Conservation (phyloP, 2,113 vertebrate species). For the Colistium nudipinnis region DNA sequence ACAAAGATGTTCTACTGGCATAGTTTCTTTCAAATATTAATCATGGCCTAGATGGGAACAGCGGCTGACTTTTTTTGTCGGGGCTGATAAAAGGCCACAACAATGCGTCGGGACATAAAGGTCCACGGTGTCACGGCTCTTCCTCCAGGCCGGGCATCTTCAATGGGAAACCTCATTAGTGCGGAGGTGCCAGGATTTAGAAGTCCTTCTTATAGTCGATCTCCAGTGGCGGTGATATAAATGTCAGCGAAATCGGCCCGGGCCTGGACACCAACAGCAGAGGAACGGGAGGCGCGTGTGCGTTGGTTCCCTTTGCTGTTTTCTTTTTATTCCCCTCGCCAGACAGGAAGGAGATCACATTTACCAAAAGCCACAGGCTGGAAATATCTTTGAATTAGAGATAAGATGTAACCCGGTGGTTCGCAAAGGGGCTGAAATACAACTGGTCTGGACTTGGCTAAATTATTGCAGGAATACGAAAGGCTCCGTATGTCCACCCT, state of each 20-base stretch:
- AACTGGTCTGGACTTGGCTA: not conserved
- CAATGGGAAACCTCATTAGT: conserved; percentile 6
- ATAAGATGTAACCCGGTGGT: not conserved
- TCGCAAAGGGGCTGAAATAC: not conserved
- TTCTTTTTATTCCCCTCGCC: not conserved
- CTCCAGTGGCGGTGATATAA: conserved; percentile 14
- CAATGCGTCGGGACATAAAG: conserved; percentile 8
- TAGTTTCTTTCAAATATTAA: conserved; percentile 4
- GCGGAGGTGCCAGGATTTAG: not conserved
- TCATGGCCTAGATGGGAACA: not conserved
- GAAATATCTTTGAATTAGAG: not conserved
- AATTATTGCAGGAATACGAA: not conserved
- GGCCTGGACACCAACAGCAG: not conserved
- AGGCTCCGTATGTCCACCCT: too few relatives aligned
- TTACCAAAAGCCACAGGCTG: conserved; percentile 17
- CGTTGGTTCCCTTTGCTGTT: not conserved
- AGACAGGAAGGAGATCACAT: not conserved
- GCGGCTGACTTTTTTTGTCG: not conserved
- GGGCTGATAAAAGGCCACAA: not conserved
- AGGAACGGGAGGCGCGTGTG: conserved; percentile 9
- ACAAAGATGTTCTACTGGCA: not conserved
- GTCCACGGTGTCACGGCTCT: not conserved
- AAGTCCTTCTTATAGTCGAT: conserved; percentile 8
- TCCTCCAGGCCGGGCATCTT: conserved; percentile 7
- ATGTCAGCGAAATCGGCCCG: conserved; percentile 7